Conservation (phyloP, 2,888 invertebrate species). For the Lysandra bellargus region DNA sequence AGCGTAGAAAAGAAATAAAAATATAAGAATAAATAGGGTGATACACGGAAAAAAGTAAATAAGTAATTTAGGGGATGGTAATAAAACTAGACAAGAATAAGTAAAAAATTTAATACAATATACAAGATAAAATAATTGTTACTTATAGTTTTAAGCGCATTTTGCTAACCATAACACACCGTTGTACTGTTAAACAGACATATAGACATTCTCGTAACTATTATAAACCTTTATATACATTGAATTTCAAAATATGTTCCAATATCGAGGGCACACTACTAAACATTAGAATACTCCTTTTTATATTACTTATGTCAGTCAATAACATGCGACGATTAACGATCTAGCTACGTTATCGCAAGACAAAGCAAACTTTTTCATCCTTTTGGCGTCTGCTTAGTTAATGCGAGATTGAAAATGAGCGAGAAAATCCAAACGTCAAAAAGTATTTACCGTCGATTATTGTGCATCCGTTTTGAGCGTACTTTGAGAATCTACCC, state of each 20-base stretch:
- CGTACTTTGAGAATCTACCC: background rate
- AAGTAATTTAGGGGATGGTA: background rate
- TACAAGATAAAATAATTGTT: background rate
- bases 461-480: background rate
- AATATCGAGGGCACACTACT: background rate
- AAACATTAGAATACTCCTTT: background rate
- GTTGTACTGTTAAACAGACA: constrained; percentile 1
- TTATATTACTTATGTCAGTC: constrained; percentile 2
- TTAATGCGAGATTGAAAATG: background rate
- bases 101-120: constrained; percentile 12
- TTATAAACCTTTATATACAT: constrained; percentile 23
- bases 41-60: background rate
- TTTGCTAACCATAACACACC: background rate
- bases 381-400: background rate
- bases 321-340: background rate
- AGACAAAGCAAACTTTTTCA: constrained; percentile 8
- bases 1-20: background rate
- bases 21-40: background rate
- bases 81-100: background rate
- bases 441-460: background rate
- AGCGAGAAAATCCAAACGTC: background rate
- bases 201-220: constrained; percentile 10
- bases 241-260: background rate
- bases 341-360: background rate
- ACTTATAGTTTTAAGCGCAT: constrained; percentile 17